Percentiles rank a stretch among this genome's conserved stretches.
These are phyloP conservation scores for Drosophila monieri DNA, from an alignment of 2,888 invertebrate species.

Conservation along the genomic window DNA sequence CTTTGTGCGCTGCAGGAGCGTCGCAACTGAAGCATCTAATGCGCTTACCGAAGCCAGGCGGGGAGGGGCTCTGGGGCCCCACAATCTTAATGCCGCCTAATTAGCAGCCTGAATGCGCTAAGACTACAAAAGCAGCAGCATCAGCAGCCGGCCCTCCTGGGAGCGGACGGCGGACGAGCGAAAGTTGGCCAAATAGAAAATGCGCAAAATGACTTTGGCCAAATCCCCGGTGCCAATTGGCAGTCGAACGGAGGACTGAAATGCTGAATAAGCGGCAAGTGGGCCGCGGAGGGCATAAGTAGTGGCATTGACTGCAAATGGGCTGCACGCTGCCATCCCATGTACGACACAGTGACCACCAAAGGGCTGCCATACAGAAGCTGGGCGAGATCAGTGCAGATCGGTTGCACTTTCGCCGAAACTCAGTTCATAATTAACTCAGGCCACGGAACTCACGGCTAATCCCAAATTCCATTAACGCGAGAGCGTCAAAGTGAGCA, in stretches of 20 bases:
- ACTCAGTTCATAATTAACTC: conserved; percentile 25
- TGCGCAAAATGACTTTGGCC: conserved; percentile 77
- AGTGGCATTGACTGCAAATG: too few relatives aligned
- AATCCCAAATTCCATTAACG: conserved; percentile 40
- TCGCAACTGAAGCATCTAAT: conserved; percentile 74
- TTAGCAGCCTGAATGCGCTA: conserved; percentile 78
- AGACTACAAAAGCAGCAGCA: conserved; percentile 71
- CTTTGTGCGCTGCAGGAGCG: conserved; percentile 48
- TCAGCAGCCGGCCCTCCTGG: conserved; percentile 40
- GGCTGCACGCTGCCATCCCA: too few relatives aligned
- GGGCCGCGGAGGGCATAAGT: too few relatives aligned
- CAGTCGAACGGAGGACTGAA: conserved; percentile 47
- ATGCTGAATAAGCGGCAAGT: conserved; percentile 31
- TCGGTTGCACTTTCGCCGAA: conserved; percentile 8
- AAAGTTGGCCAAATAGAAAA: conserved; percentile 71
- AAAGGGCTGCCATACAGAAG: not conserved
- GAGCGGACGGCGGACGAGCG: conserved; percentile 30
- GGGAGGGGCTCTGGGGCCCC: not conserved
- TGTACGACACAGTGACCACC: too few relatives aligned
- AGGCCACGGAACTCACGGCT: conserved; percentile 4
- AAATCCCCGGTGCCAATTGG: conserved; percentile 77
- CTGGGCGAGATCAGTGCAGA: conserved; percentile 1
- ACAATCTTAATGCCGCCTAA: conserved; percentile 73
- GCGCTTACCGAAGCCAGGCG: conserved; percentile 54
- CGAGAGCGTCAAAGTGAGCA: conserved; percentile 43